Percentiles rank a stretch among this genome's conserved stretches.
These are phyloP conservation scores for Ciconia boyciana DNA, from an alignment of 2,113 vertebrate genomes.

Conservation along the genomic window DNA sequence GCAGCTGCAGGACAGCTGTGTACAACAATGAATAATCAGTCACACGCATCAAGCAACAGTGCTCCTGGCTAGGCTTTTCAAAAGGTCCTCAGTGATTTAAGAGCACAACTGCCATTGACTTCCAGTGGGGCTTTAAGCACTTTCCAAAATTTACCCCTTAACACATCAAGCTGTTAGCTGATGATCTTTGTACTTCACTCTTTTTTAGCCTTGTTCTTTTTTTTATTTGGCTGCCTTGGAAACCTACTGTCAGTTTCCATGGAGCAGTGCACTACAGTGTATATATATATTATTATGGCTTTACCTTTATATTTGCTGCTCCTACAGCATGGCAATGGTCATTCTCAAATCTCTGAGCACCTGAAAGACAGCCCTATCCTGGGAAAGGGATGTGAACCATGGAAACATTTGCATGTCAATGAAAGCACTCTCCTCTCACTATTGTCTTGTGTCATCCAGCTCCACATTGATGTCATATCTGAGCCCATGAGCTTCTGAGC, in stretches of 20 bases:
- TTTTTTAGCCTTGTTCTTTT: not conserved
- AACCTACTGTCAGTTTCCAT: slow-evolving; percentile 50
- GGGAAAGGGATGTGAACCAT: not conserved
- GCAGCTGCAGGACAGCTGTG: not conserved
- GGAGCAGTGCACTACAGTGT: not conserved
- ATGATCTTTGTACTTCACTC: not conserved
- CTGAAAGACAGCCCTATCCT: not conserved
- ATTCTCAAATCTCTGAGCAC: not conserved
- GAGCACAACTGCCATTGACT: not conserved
- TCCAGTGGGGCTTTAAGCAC: not conserved
- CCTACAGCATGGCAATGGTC: not conserved
- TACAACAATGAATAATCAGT: slow-evolving; percentile 11
- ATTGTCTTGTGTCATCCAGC: not conserved
- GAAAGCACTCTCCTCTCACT: not conserved
- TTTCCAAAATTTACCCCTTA: not conserved
- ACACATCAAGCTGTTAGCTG: not conserved
- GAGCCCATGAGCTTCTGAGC: not conserved
- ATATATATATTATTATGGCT: not conserved
- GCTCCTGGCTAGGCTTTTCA: not conserved
- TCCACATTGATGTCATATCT: not conserved
- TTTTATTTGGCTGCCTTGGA: slow-evolving; percentile 50
- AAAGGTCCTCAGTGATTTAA: slow-evolving; percentile 4
- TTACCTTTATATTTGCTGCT: not conserved
- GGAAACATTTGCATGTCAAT: not conserved
- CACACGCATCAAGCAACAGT: not conserved